Base-by-base conservation (phyloP, 2,888 invertebrate genomes). In the Netelia inedita region DNA sequence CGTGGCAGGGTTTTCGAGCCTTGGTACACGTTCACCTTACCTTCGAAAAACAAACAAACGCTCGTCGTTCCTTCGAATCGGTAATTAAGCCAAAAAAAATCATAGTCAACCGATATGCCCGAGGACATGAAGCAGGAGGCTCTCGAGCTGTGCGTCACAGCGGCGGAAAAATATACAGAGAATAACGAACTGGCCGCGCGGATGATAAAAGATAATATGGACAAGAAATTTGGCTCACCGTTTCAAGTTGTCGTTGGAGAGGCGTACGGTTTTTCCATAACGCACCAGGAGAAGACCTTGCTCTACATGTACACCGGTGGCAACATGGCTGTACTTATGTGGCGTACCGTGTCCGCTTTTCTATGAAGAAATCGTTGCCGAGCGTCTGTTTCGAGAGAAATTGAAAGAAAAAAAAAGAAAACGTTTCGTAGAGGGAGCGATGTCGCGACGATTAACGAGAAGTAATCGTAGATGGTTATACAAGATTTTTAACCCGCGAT, bases 201-300 rank as follows among this genome's bases (percentile, higher is more conserved):
- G 89, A 96, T 97, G 95, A 98, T 99, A 78, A 99, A 99, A 94
- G 98, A 99, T 90, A 96, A 96, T 65, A 96, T 99, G 97, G 99
- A 99, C 94, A 98, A 98, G 94, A 98, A 98, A 93, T 98, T 98
- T 94, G 99, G 99, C 2, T 96, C 98, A 0, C 90, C 92, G 0
- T 93, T 92, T 83, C 97, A 98, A 82, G 99, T 98, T 96, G 97
- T 99, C 0, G 97, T 99, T 3, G 99, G 99, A 6, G 99, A 99
- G 95, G 98, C 98, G 82, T 99, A 96, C 94, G 98, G 98, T 65
- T 98, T 98, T 94, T 98, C 98, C 94, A 96, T 98, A 84, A 98
- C 98, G 1, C 98, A 98, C 93, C 98, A 99, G 94, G 96, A 97
- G 83, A 97, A 97, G 92, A 97, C 97, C 88, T 95, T 98, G 85